Evolutionary conservation across 2,113 vertebrate genomes (phyloP), one percentile per base, ranked within the genome.

Genomic region (Gasterosteus nipponicus): DNA sequence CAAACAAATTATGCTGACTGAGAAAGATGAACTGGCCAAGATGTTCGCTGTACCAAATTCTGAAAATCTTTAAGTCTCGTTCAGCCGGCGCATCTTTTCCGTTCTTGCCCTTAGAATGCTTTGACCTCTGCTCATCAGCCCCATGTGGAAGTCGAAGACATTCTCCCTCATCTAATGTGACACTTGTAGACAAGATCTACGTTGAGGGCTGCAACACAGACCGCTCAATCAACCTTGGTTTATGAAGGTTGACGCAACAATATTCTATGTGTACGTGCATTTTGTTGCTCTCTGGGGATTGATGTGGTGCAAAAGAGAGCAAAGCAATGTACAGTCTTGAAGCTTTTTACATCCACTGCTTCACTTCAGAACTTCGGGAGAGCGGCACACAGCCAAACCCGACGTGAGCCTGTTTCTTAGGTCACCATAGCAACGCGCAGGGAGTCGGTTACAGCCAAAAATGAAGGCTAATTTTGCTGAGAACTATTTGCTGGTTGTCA

Each of bases 91-190:
- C 42, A 4, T 70, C 0, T 53, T 60, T 41, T 62, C 47, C 2
- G 4, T 47, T 59, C 22, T 68, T 41, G 73, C 75, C 78, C 47
- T 33, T 18, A 60, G 58, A 51, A 26, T 39, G 44, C 19, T 38
- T 60, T 60, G 38, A 75, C 73, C 73, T 0, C 56, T 70, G 72
- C 57, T 80, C 64, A 69, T 79, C 75, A 72, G 69, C 42, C 26
- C 42, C 60, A 44, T n/a, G 73, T 39, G 57, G 63, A 42, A 57
- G 33, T 63, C 60, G 4, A 47, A 70, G 68, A 67, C 68, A 35
- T 53, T 54, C 60, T 54, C 73, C 71, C 60, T 64, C 9, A 85
- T 89, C 69, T 68, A 47, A 81, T 81, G 60, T 79, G 84, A 75
- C 79, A 54, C 56, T 75, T 7, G 22, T 5, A n/a, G 38, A 47